Conservation (phyloP, 1,140 invertebrate genomes). For the Temnothorax longispinosus region DNA sequence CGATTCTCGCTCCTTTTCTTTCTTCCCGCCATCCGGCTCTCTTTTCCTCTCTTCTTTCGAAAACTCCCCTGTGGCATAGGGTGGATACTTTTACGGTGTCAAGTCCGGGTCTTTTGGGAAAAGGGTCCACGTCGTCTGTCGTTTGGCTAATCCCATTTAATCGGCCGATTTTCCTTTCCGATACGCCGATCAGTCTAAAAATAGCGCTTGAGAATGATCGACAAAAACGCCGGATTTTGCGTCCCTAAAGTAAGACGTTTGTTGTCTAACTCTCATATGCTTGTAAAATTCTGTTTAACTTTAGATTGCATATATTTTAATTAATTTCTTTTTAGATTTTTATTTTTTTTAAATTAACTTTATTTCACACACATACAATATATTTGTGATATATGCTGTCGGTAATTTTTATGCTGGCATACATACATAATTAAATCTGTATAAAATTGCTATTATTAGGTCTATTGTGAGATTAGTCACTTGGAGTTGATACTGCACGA, state of each 20-base stretch:
- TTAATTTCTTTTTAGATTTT: background rate
- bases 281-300: background rate
- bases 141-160: slow-evolving; percentile 75
- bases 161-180: slow-evolving; percentile 72
- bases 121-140: slow-evolving; percentile 60
- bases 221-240: slow-evolving; percentile 22
- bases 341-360: background rate
- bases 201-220: slow-evolving; percentile 49
- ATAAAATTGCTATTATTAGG: slow-evolving; percentile 19
- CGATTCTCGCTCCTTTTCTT: slow-evolving; percentile 46
- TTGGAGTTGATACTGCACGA: slow-evolving; percentile 34
- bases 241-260: slow-evolving; percentile 16
- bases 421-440: background rate
- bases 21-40: background rate
- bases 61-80: slow-evolving; percentile 63
- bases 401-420: background rate
- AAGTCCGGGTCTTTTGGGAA: slow-evolving; percentile 78
- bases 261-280: background rate
- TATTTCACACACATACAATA: background rate
- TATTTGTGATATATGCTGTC: background rate
- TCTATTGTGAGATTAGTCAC: slow-evolving; percentile 42
- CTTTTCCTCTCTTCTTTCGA: slow-evolving; percentile 30
- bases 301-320: background rate
- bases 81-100: slow-evolving; percentile 77
- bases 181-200: slow-evolving; percentile 62